These are phyloP conservation scores for Oryzias dopingdopingensis DNA, from an alignment of 2,797 vertebrate genomes.

Conservation along the genomic window DNA sequence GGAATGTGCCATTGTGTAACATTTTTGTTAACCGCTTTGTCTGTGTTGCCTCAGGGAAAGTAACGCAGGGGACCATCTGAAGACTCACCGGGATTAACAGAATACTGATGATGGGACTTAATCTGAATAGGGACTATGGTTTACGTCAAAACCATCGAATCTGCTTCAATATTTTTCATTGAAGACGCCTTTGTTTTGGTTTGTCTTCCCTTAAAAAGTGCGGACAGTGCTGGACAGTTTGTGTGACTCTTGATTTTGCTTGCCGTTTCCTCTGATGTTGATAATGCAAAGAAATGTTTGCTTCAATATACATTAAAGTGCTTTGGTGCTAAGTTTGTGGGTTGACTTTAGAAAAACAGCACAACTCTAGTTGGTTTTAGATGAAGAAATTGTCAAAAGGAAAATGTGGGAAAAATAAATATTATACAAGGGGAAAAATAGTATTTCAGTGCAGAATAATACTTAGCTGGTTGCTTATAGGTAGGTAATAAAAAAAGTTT, in stretches of 20 bases:
- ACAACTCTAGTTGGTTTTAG: too few species aligned
- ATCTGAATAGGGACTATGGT: slow-evolving; percentile 10
- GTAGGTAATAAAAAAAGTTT: too few species aligned
- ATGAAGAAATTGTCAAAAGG: too few species aligned
- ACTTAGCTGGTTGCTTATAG: too few species aligned
- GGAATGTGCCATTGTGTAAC: background rate
- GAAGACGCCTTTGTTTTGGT: background rate
- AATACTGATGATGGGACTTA: slow-evolving; percentile 18
- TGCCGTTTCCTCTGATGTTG: background rate
- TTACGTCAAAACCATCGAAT: slow-evolving; percentile 9
- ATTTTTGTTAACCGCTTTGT: background rate
- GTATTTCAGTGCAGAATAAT: too few species aligned
- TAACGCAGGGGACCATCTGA: slow-evolving; percentile 62
- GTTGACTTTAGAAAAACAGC: too few species aligned
- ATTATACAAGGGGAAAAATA: too few species aligned
- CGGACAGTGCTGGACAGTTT: slow-evolving; percentile 4
- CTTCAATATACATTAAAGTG: too few species aligned
- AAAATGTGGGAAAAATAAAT: too few species aligned
- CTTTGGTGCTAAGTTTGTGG: too few species aligned
- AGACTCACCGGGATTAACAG: slow-evolving; percentile 74
- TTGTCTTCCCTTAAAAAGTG: background rate
- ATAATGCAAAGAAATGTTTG: too few species aligned
- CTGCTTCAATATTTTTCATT: background rate
- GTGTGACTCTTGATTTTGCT: slow-evolving; percentile 17
- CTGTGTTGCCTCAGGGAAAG: slow-evolving; percentile 62